Evolutionary conservation across 2,888 invertebrate species (phyloP), one percentile per base, ranked within the genome.

Genomic region (Mantis religiosa): DNA sequence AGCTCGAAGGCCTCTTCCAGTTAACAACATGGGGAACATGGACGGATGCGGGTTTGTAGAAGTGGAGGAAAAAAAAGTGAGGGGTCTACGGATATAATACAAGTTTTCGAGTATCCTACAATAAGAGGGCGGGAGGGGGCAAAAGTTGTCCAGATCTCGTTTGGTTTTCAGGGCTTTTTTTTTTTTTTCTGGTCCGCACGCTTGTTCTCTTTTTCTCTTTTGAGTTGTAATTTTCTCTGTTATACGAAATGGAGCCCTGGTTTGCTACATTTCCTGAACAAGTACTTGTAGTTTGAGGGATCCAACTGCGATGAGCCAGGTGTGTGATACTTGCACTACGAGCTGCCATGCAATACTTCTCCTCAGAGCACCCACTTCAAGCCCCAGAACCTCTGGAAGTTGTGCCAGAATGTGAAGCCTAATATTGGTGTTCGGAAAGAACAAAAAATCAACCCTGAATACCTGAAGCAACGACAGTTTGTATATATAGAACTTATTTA

Each of bases 91-190:
- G 87, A 41, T 28, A 87, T 87, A 87, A 87, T 82, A 54, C 82
- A 81, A 87, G 87, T 87, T 87, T 82, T 81, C 87, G 87, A 87
- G 87, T 82, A 81, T 30, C 81, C 34, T 87, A 82, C 87, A 87
- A 87, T 87, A 87, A 87, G 81, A 82, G 87, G 12, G 87, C 54
- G 54, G 54, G 54, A 71, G 54, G 54, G 54, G 54, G 54, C 54
- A 82, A 87, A 87, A 87, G 87, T 87, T 81, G 87, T 87, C 82
- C 87, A 87, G 87, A 81, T 87, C 30, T 87, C 87, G 87, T 87
- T 87, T 87, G 82, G 34, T 81, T 87, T 87, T 20, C 28, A 82
- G 28, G 81, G 82, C 87, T 87, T 87, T 34, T 71, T 71, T 71
- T 71, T 30, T 30, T 30, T 30, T 30, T 30, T 30, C 54, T 71